These are phyloP conservation scores for Xenopus petersii DNA, from an alignment of 2,797 vertebrate genomes.

Conservation along the genomic window DNA sequence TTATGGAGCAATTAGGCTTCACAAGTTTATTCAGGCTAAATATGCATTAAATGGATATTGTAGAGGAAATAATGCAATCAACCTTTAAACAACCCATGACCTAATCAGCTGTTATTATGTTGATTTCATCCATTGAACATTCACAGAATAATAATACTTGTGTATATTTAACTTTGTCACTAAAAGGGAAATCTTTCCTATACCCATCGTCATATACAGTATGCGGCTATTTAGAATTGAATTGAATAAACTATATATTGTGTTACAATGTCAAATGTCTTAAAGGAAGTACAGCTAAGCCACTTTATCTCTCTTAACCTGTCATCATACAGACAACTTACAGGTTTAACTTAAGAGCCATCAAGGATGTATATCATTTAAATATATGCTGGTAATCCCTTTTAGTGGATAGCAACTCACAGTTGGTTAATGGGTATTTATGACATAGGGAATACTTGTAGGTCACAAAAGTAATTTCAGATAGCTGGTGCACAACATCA, in stretches of 20 bases:
- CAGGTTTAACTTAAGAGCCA: too few species aligned
- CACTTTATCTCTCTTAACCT: too few species aligned
- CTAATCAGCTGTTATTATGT: conserved; percentile 44
- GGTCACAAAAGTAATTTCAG: too few species aligned
- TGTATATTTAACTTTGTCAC: neutral
- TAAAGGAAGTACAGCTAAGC: neutral
- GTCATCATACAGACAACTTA: too few species aligned
- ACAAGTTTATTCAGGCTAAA: conserved; percentile 1
- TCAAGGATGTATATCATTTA: too few species aligned
- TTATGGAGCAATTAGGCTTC: conserved; percentile 11
- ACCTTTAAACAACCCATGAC: conserved; percentile 32
- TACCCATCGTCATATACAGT: neutral
- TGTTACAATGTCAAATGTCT: neutral
- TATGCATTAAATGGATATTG: conserved; percentile 7
- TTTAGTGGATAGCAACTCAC: too few species aligned
- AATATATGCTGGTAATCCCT: too few species aligned
- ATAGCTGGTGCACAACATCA: too few species aligned
- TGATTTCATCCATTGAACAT: conserved; percentile 26
- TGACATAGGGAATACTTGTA: too few species aligned
- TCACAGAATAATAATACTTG: conserved; percentile 1
- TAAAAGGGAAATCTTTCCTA: neutral
- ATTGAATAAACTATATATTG: neutral
- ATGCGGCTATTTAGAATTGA: neutral
- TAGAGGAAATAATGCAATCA: conserved; percentile 31
- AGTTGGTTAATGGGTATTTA: too few species aligned